Base-by-base conservation (phyloP, 2,888 invertebrate genomes). In the Leistus spinibarbis region DNA sequence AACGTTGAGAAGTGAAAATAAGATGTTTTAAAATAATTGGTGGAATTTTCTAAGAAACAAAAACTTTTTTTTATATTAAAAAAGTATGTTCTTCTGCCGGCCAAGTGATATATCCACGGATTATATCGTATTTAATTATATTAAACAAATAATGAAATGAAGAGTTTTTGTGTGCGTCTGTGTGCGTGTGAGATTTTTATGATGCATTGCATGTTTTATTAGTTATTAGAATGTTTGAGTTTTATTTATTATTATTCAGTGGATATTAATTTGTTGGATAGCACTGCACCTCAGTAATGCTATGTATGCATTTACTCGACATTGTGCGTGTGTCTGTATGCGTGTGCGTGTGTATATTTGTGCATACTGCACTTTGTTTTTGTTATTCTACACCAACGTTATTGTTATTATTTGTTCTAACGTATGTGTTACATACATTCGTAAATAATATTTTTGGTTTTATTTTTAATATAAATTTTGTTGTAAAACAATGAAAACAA, bases 201-300 rank as follows among this genome's bases (percentile, higher is more conserved):
- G 40, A 79, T 78, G 77, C 78, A 78, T 78, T 78, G 76, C 76
- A 76, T 80, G 80, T 76, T 76, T 60, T 79, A 79, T 82, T 80
- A 84, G 77, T 79, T 84, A 78, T 79, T 63, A 84, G 85, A 85
- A 86, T 85, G 85, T 81, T 60, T 60, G 60, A 79, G 83, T 83
- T 80, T 79, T 83, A 81, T 81, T 81, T 82, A n/a, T 82, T 40
- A 40, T 40, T 40, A 40, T n/a, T 85, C 83, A 82, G 84, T 86
- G 85, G 84, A 85, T 85, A 84, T 85, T 85, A 83, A 84, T 83
- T 64, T 84, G 80, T 84, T 82, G 80, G 82, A 80, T 80, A 85
- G 85, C 86, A 86, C 86, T 83, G 86, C 86, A 86, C 85, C 79
- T 66, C 68, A 80, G 80, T 81, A 80, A 79, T 79, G 79, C 78